phyloP scores from a whole-genome alignment of 2,113 vertebrate genomes.

The Emydura subglobosa region DNA sequence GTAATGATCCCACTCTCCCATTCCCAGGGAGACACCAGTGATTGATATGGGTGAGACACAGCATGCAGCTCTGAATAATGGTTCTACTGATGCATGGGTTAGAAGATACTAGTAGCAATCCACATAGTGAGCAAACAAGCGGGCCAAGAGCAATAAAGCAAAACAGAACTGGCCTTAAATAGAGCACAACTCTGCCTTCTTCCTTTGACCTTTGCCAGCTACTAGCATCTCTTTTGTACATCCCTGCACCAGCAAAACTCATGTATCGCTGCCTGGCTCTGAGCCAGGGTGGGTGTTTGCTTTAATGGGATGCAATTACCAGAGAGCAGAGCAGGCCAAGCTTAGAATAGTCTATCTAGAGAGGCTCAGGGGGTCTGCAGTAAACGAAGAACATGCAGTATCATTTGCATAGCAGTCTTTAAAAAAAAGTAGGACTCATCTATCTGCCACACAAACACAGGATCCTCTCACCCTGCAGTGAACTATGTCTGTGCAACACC shows the following conservation, averaged over 20 bases:
- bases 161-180: constrained; percentile 13
- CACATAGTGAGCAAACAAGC: neutral
- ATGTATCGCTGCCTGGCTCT: neutral
- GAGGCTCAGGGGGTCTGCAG: constrained; percentile 21
- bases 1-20: neutral
- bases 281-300: constrained; percentile 47
- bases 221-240: neutral
- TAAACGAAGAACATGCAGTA: constrained; percentile 45
- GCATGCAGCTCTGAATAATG: neutral
- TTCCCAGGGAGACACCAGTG: neutral
- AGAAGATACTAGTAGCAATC: neutral
- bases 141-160: neutral
- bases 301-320: constrained; percentile 70
- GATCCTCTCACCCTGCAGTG: accelerated
- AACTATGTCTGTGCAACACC: neutral
- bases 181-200: neutral
- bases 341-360: constrained; percentile 54
- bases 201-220: constrained; percentile 2
- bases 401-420: constrained; percentile 1
- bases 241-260: neutral
- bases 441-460: accelerated
- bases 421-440: neutral
- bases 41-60: accelerated
- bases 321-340: constrained; percentile 65
- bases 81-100: neutral